These are phyloP conservation scores for Hedya salicella DNA, from an alignment of 2,888 invertebrate species.

Conservation along the genomic window DNA sequence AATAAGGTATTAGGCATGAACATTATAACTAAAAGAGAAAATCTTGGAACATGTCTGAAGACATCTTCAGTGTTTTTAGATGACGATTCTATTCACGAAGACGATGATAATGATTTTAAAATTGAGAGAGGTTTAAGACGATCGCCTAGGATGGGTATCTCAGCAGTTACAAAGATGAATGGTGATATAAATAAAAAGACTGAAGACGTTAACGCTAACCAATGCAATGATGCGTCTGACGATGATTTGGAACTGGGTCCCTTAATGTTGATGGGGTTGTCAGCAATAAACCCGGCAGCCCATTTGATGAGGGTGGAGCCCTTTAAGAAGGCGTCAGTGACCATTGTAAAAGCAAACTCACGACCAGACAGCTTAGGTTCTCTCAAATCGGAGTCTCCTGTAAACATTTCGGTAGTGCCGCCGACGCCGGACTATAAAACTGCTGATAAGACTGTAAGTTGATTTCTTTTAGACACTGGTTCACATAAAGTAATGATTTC, in stretches of 20 bases:
- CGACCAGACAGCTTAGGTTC: constrained; percentile 79
- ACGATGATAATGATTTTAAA: constrained; percentile 71
- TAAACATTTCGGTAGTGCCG: constrained; percentile 90
- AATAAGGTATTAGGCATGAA: constrained; percentile 82
- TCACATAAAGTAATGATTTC: too few species aligned
- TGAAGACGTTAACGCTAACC: constrained; percentile 73
- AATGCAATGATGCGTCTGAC: constrained; percentile 71
- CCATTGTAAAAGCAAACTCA: constrained; percentile 66
- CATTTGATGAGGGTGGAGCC: constrained; percentile 86
- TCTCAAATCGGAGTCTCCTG: constrained; percentile 73
- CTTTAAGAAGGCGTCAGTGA: constrained; percentile 69
- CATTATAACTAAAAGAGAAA: constrained; percentile 76
- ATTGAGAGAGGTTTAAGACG: constrained; percentile 75
- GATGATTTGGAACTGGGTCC: constrained; percentile 87
- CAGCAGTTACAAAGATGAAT: constrained; percentile 80
- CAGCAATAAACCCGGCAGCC: constrained; percentile 86
- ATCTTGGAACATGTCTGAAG: constrained; percentile 73
- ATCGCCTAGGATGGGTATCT: constrained; percentile 79
- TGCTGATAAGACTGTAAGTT: constrained; percentile 78
- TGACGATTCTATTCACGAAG: constrained; percentile 74
- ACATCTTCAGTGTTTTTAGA: constrained; percentile 80
- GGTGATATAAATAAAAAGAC: constrained; percentile 79
- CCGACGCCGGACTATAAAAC: constrained; percentile 88
- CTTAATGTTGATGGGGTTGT: constrained; percentile 87
- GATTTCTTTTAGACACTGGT: background rate